Conservation (phyloP, 2,888 invertebrate genomes). For the Sceliomorpha sp. region DNA sequence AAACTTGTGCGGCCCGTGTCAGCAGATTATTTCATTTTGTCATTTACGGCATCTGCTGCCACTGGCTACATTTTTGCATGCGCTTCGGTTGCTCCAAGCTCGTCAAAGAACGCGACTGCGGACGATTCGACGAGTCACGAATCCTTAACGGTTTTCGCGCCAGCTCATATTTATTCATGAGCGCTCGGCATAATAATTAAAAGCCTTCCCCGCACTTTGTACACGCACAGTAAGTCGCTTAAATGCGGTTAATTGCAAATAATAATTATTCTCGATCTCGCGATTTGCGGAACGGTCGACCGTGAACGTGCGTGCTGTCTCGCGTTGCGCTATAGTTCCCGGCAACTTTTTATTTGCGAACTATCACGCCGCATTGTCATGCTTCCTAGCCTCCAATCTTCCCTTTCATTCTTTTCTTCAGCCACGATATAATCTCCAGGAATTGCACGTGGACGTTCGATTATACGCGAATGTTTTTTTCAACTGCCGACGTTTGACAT, state of each 20-base stretch:
- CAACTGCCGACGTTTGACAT: not conserved
- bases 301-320: not conserved
- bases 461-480: constrained; percentile 13
- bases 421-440: constrained; percentile 2
- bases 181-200: constrained; percentile 15
- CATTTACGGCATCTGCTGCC: not conserved
- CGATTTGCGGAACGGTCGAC: not conserved
- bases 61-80: not conserved
- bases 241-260: constrained; percentile 60
- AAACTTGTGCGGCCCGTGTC: not conserved
- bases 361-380: constrained; percentile 9
- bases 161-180: constrained; percentile 13
- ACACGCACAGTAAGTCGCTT: constrained; percentile 39
- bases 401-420: constrained; percentile 15
- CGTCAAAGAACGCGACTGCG: not conserved
- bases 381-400: constrained; percentile 1
- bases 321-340: not conserved
- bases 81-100: not conserved
- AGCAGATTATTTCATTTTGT: not conserved
- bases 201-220: constrained; percentile 23
- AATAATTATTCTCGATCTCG: constrained; percentile 50
- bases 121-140: not conserved
- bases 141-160: constrained; percentile 2
- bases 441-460: constrained; percentile 7
- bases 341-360: constrained; percentile 8